Evolutionary conservation across 2,797 vertebrate species (phyloP), one percentile per base, ranked within the genome.

Genomic region (Semaprochilodus insignis): DNA sequence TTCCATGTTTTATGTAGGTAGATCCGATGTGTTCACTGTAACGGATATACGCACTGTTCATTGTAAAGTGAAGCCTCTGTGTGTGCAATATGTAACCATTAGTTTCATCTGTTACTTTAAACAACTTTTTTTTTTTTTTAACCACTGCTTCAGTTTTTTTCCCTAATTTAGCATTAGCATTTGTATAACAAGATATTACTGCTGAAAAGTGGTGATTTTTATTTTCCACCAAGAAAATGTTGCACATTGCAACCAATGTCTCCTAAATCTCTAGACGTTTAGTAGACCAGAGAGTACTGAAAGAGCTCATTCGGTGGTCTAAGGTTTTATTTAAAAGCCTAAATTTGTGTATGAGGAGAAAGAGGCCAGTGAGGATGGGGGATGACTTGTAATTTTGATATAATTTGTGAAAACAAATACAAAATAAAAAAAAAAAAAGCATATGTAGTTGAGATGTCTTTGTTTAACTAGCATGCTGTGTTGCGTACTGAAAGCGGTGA

Each of bases 221-320:
- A 76, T 87, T 89, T 87, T 92, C 91, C 88, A 91, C 88, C 85
- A 86, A 91, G 86, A 92, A 88, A 93, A 93, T 94, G 94, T 95
- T 95, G 94, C 95, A 95, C 93, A 94, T 95, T 95, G 95, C 93
- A 95, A 94, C 94, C 88, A 74, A 81, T 82, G 87, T 90, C 83
- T 87, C 81, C 82, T 88, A 87, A 85, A 81, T 88, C 86, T 83
- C 83, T 87, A 91, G 87, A 81, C 81, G 59, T 91, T 88, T 88
- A 74, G 73, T 91, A 91, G 89, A 84, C 74, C 69, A 63, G 80
- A 76, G 84, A 86, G 52, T 60, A 81, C 19, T 75, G 63, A 78
- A 77, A 51, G 40, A 77, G 85, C 77, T 77, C 66, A 81, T 86
- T 88, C 74, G 54, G 15, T 85, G 82, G 77, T 81, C 78, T 90